phyloP scores from a whole-genome alignment of 2,888 invertebrate genomes.

The Margaritifera margaritifera region DNA sequence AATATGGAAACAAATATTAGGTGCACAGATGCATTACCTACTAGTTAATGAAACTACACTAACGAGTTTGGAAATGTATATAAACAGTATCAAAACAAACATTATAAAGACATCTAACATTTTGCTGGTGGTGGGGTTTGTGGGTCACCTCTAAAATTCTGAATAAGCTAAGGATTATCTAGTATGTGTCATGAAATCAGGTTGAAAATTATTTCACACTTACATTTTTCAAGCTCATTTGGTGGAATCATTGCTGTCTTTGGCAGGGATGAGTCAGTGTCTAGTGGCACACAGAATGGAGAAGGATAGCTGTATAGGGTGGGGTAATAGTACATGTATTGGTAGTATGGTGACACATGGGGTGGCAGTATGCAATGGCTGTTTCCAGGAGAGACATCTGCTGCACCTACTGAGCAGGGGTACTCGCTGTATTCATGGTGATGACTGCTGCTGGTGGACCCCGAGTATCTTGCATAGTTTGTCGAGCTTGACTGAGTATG shows the following conservation, averaged over 20 bases:
- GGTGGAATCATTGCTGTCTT: constrained; percentile 65
- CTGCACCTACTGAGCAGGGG: constrained; percentile 8
- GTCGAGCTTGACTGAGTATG: constrained; percentile 48
- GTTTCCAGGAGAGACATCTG: constrained; percentile 20
- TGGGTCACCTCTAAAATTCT: too few relatives aligned
- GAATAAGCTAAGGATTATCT: too few relatives aligned
- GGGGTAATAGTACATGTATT: constrained; percentile 46
- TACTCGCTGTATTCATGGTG: constrained; percentile 19
- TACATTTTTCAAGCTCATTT: constrained; percentile 64
- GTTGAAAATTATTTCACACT: constrained; percentile 38
- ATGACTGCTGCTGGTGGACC: constrained; percentile 24
- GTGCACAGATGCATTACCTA: too few relatives aligned
- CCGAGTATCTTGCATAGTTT: constrained; percentile 33
- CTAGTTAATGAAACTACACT: too few relatives aligned
- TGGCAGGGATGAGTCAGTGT: constrained; percentile 47
- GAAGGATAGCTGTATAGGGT: constrained; percentile 44
- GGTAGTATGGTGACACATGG: constrained; percentile 32
- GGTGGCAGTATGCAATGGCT: constrained; percentile 15
- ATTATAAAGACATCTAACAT: too few relatives aligned
- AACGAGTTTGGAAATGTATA: too few relatives aligned
- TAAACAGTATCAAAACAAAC: too few relatives aligned
- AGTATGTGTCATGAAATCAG: too few relatives aligned
- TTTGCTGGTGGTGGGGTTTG: too few relatives aligned
- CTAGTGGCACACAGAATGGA: constrained; percentile 51
- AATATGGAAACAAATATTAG: too few relatives aligned